These are phyloP conservation scores for Pseudomyrmex flavicornis DNA, from an alignment of 1,140 invertebrate species.

Conservation along the genomic window DNA sequence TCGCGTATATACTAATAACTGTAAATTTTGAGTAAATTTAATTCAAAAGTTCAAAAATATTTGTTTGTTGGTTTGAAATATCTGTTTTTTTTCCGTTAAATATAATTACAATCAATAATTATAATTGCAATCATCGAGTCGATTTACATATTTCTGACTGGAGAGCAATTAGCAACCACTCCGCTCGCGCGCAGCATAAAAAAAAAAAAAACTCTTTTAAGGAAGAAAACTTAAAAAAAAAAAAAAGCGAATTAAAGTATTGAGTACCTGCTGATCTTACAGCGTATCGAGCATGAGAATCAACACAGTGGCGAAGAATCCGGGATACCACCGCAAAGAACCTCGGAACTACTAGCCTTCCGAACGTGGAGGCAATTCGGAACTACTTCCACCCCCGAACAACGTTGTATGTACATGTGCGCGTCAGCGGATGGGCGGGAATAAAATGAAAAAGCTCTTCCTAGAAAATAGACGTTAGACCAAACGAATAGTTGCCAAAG, in stretches of 20 bases:
- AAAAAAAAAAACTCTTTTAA: too few relatives aligned
- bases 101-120: too few relatives aligned
- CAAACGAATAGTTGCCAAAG: constrained; percentile 8
- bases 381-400: neutral
- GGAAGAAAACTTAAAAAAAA: neutral
- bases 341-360: neutral
- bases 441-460: neutral
- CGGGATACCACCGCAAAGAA: neutral
- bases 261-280: neutral
- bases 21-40: too few relatives aligned
- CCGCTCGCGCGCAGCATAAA: too few relatives aligned
- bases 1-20: neutral
- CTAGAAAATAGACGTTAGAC: constrained; percentile 36
- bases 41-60: too few relatives aligned
- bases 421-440: neutral
- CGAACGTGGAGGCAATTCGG: constrained; percentile 3
- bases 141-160: too few relatives aligned
- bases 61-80: too few relatives aligned
- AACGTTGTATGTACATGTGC: neutral
- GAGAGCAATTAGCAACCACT: too few relatives aligned
- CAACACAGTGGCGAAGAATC: neutral
- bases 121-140: too few relatives aligned
- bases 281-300: neutral
- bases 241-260: neutral
- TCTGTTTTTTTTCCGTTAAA: too few relatives aligned